A percentile compares a stretch with the other conserved stretches of the same genome.
phyloP scores from a whole-genome alignment of 1,140 invertebrate species.

The Lordiphosa clarofinis region DNA sequence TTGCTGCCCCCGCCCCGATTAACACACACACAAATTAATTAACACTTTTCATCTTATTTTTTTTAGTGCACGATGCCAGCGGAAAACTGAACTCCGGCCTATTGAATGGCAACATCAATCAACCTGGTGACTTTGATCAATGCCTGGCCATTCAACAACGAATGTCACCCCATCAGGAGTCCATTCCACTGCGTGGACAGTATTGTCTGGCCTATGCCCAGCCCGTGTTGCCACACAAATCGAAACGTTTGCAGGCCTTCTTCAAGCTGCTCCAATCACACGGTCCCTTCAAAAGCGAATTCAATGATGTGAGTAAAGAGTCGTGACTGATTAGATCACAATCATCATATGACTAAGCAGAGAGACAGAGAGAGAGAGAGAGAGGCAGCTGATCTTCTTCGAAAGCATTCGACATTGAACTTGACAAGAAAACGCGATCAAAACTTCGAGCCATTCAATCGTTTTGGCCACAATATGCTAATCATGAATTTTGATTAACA shows the following conservation, averaged over 20 bases:
- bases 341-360: slow-evolving; percentile 6
- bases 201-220: slow-evolving; percentile 84
- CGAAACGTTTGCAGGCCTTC: slow-evolving; percentile 80
- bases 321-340: slow-evolving; percentile 4
- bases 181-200: slow-evolving; percentile 81
- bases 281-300: slow-evolving; percentile 83
- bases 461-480: slow-evolving; percentile 56
- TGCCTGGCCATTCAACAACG: slow-evolving; percentile 79
- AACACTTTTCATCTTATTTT: background rate
- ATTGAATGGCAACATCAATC: slow-evolving; percentile 84
- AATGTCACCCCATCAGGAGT: background rate
- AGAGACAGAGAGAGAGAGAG: too few species aligned
- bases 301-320: slow-evolving; percentile 83
- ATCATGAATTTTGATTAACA: slow-evolving; percentile 16
- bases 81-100: slow-evolving; percentile 82
- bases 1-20: background rate
- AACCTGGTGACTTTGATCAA: slow-evolving; percentile 84
- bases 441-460: slow-evolving; percentile 24
- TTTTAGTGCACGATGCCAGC: slow-evolving; percentile 83
- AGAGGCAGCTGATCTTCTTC: background rate
- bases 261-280: slow-evolving; percentile 84
- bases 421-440: slow-evolving; percentile 42
- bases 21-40: too few species aligned
- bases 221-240: slow-evolving; percentile 79
- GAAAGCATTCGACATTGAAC: slow-evolving; percentile 55